Conservation (phyloP, 2,888 invertebrate genomes). For the Phengaris alcon region DNA sequence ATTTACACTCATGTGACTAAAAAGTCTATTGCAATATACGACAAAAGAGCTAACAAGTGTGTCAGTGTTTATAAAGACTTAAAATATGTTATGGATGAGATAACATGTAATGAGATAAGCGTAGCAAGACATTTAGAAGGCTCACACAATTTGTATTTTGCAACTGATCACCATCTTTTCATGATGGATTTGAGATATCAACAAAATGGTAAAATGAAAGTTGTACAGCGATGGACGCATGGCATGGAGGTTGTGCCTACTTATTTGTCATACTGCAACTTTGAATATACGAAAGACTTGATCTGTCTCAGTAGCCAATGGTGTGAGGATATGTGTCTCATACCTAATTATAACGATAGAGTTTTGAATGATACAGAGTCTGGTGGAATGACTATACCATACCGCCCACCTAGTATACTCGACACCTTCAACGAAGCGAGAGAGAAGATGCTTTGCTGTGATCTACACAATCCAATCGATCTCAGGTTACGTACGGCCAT, state of each 20-base stretch:
- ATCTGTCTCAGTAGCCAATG: slow-evolving; percentile 65
- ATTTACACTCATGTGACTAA: slow-evolving; percentile 57
- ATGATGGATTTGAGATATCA: slow-evolving; percentile 59
- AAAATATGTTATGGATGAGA: slow-evolving; percentile 51
- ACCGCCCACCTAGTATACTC: slow-evolving; percentile 60
- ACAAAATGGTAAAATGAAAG: slow-evolving; percentile 47
- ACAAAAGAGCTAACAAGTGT: slow-evolving; percentile 58
- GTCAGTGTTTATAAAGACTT: slow-evolving; percentile 52
- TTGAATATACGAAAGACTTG: slow-evolving; percentile 60
- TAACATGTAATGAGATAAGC: slow-evolving; percentile 57
- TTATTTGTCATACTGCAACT: slow-evolving; percentile 57
- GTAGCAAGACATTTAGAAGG: slow-evolving; percentile 53
- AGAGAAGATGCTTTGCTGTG: slow-evolving; percentile 53
- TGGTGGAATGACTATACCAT: slow-evolving; percentile 55
- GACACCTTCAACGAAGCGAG: slow-evolving; percentile 55
- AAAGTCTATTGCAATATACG: slow-evolving; percentile 58
- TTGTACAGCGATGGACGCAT: slow-evolving; percentile 78
- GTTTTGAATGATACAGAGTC: slow-evolving; percentile 45
- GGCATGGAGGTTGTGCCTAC: slow-evolving; percentile 74
- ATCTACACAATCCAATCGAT: slow-evolving; percentile 56
- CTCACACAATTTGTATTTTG: slow-evolving; percentile 55
- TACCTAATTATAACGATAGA: slow-evolving; percentile 56
- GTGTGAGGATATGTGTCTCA: slow-evolving; percentile 65
- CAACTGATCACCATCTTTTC: slow-evolving; percentile 63
- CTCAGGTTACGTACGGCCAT: slow-evolving; percentile 55